phyloP scores from a whole-genome alignment of 1,140 invertebrate species.

The Artemia franciscana region DNA sequence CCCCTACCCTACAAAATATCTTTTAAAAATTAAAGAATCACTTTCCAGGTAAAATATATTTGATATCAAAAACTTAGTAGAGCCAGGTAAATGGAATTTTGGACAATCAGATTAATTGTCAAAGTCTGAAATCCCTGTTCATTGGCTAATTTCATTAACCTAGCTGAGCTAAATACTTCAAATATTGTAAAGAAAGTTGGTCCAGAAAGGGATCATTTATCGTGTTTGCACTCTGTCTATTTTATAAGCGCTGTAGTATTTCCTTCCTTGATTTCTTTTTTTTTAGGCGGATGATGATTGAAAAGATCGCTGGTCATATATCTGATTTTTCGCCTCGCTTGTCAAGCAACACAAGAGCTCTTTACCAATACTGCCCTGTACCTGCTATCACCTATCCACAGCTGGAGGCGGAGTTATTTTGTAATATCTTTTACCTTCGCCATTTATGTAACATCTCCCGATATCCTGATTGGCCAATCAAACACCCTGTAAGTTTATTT shows the following conservation, averaged over 20 bases:
- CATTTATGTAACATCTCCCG: slow-evolving; percentile 74
- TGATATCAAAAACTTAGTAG: no score
- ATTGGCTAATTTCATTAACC: no score
- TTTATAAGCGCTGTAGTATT: slow-evolving; percentile 7
- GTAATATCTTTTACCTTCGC: slow-evolving; percentile 91
- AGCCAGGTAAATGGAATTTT: no score
- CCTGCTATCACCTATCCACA: slow-evolving; percentile 85
- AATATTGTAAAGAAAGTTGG: background rate
- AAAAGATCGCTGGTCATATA: slow-evolving; percentile 86
- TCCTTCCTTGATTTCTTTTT: slow-evolving; percentile 9
- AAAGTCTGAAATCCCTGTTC: no score
- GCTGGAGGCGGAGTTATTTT: slow-evolving; percentile 88
- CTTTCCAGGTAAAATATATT: no score
- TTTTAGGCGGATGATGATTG: slow-evolving; percentile 65
- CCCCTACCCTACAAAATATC: no score
- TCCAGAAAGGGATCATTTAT: background rate
- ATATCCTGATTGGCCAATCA: slow-evolving; percentile 93
- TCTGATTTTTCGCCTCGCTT: slow-evolving; percentile 87
- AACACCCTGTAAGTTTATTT: slow-evolving; percentile 63
- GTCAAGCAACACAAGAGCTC: slow-evolving; percentile 71
- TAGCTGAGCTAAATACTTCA: no score
- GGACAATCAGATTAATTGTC: no score
- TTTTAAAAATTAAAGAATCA: no score
- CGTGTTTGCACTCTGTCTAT: background rate
- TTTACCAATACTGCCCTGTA: slow-evolving; percentile 92